Conservation (phyloP, 2,113 vertebrate genomes). For the Pelodiscus sinensis region DNA sequence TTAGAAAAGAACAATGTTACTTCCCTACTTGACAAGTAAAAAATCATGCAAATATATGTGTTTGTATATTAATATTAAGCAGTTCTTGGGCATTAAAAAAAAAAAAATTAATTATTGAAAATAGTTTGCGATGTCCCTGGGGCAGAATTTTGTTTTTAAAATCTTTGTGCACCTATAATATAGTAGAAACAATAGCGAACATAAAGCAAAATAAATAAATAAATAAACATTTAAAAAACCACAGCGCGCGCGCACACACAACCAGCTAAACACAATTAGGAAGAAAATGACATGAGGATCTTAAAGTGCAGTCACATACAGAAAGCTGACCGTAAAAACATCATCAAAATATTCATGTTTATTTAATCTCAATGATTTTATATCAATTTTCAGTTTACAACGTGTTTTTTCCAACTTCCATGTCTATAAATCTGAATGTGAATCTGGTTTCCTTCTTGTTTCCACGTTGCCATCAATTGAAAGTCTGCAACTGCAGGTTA, state of each 20-base stretch:
- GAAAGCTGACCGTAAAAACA: neutral
- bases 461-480: neutral
- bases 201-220: neutral
- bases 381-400: conserved; percentile 37
- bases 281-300: neutral
- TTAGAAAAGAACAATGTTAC: neutral
- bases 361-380: conserved; percentile 6
- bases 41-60: neutral
- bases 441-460: conserved; percentile 13
- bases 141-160: conserved; percentile 29
- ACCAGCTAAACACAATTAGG: neutral
- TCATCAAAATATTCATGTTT: conserved; percentile 21
- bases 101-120: neutral
- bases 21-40: neutral
- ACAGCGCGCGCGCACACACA: too few relatives aligned
- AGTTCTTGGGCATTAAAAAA: neutral
- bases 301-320: conserved; percentile 13
- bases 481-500: conserved; percentile 21
- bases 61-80: neutral
- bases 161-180: neutral
- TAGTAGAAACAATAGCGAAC: neutral
- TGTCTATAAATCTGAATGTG: conserved; percentile 38
- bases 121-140: neutral
- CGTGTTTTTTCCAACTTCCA: conserved; percentile 28
- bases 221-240: too few relatives aligned